Evolutionary conservation across 2,113 vertebrate genomes (phyloP).

Genomic region (Neotoma lepida): DNA sequence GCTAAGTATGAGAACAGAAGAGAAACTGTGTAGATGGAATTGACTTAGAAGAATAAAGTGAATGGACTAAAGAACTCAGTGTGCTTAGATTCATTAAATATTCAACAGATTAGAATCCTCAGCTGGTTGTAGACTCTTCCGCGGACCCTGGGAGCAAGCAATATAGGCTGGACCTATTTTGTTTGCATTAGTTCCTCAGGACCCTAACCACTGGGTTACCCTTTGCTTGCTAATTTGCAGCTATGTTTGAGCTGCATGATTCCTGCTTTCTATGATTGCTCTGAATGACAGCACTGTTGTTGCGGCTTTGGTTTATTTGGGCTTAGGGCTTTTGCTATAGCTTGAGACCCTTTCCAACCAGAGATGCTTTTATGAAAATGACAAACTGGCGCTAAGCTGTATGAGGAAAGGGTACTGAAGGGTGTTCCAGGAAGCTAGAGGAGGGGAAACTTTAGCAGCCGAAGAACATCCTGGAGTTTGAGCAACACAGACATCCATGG

Average conservation of each 20-base stretch:
- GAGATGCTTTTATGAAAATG: neutral
- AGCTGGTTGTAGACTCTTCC: no score
- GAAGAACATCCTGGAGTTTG: neutral
- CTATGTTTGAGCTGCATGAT: neutral
- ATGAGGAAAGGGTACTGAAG: neutral
- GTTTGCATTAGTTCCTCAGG: neutral
- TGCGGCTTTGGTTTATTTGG: neutral
- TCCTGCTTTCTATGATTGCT: neutral
- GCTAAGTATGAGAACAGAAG: no score
- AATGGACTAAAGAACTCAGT: no score
- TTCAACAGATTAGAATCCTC: no score
- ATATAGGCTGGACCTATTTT: no score
- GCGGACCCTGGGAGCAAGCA: no score
- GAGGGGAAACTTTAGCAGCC: neutral
- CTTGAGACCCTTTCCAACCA: neutral
- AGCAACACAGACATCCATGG: neutral
- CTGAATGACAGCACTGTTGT: neutral
- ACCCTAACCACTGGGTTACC: neutral
- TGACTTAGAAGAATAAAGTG: no score
- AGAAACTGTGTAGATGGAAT: no score
- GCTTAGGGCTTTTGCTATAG: neutral
- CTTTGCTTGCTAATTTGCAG: neutral
- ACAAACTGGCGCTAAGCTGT: neutral
- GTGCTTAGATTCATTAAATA: no score
- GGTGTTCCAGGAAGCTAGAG: neutral